Evolutionary conservation across 2,113 vertebrate species (phyloP).

Genomic region (Rattus norvegicus): GRCr8 NC_086024.1:15429501-15430000

Average conservation of each 20-base stretch:
- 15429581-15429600: conserved; percentile 89
- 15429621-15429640: conserved; percentile 95
- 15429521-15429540: conserved; percentile 99
- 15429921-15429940: not conserved
- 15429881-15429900: conserved; percentile 86
- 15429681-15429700: conserved; percentile 98
- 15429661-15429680: conserved; percentile 98
- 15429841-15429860: conserved; percentile 99
- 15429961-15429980: conserved; percentile 30
- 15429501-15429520: conserved; percentile 97
- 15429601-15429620: conserved; percentile 86
- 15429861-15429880: conserved; percentile 98
- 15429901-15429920: conserved; percentile 53
- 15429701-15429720: conserved; percentile 99
- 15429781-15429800: conserved; percentile 99
- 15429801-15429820: conserved; percentile 95
- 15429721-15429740: conserved; percentile 94
- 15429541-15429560: conserved; percentile 98
- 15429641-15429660: conserved; percentile 97
- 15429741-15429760: conserved; percentile 96
- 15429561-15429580: conserved; percentile 95
- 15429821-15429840: conserved; percentile 96
- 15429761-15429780: conserved; percentile 99
- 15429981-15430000: not conserved
- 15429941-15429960: not conserved